Base-by-base conservation (phyloP, 2,113 vertebrate genomes). In the Hassar affinis region DNA sequence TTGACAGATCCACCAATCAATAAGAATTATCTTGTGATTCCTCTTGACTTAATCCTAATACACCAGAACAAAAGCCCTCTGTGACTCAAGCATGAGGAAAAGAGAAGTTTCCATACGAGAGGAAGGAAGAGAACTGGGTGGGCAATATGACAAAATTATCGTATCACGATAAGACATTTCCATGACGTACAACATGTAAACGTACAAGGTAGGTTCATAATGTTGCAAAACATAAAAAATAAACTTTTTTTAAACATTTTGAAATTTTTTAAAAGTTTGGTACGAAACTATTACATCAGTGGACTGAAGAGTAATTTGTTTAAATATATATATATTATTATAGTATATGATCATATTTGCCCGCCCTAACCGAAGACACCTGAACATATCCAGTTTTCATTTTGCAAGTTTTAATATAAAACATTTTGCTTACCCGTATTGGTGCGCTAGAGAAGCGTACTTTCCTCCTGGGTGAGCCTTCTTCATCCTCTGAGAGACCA, bases 401-500 rank as follows among this genome's bases (percentile, higher is more conserved):
- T 75, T 38, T 56, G 20, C 33, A 7, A 25, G 33, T 25, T 56
- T 38, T 56, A 75, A 9, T 11, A 6, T 17, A 38, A 27, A 52
- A 4, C 0, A 20, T 25, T 11, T n/a, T 59, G 62, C 92, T 90
- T 93, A 96, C 96, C 94, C 93, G 93, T 86, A 98, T 97, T 69
- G 96, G 96, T 51, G 94, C 91, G n/a, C 93, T 95, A 56, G 96
- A 97, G 91, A 98, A 98, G 87, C 92, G 92, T 79, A 98, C 96
- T 91, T 92, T 96, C 89, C 95, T 92, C 79, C 92, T 91, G 42
- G 89, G 84, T 9, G 75, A 90, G 33, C 91, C 91, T n/a, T 95
- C 94, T 66, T 98, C 96, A 85, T 97, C 96, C 87, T 97, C 96
- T 11, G 96, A 96, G 61, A 98, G 93, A 81, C 96, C 96, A 74